Evolutionary conservation across 2,888 invertebrate species (phyloP), one percentile per base, ranked within the genome.

Genomic region (Monochamus alternatus): DNA sequence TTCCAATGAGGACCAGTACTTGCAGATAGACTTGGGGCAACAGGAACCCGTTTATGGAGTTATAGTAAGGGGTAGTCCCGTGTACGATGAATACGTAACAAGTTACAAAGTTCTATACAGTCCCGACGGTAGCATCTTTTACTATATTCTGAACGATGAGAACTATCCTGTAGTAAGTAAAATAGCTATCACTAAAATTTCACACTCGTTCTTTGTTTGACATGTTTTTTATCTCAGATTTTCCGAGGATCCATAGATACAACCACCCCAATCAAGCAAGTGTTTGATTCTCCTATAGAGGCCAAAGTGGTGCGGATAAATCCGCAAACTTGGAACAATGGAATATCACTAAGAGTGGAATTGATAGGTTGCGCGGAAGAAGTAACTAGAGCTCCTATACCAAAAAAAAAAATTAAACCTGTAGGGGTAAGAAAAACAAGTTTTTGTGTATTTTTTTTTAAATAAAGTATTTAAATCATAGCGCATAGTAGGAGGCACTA

Each of bases 31-130:
- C 82, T 89, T 97, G 58, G 92, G 92, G 0, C 89, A 89, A 8
- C 90, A 91, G 3, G 92, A 93, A 84, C 93, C 94, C 0, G 87
- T 97, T 22, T 95, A 95, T 85, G 97, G 96, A 0, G 90, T 96
- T 0, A 88, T 92, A 9, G 87, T 95, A 80, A 93, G 93, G 84
- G 96, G 96, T 30, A 93, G 92, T 86, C 92, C 93, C 0, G 84
- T 91, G 3, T 92, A 92, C 75, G 91, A 94, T 80, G 92, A 94
- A 84, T 95, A 93, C 87, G 95, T 97, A 58, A 95, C 95, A 22
- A 93, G 95, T 82, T 97, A 94, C 84, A 92, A 93, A 84, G 90
- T 95, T 4, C 85, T 94, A 79, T 94, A 94, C 84, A 94, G 95
- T 31, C 91, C 91, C 10, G 83, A 84, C 59, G 79, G 81, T 22